Base-by-base conservation (phyloP, 53 echinoderm and acorn worm genomes). In the Arbacia lixula region DNA sequence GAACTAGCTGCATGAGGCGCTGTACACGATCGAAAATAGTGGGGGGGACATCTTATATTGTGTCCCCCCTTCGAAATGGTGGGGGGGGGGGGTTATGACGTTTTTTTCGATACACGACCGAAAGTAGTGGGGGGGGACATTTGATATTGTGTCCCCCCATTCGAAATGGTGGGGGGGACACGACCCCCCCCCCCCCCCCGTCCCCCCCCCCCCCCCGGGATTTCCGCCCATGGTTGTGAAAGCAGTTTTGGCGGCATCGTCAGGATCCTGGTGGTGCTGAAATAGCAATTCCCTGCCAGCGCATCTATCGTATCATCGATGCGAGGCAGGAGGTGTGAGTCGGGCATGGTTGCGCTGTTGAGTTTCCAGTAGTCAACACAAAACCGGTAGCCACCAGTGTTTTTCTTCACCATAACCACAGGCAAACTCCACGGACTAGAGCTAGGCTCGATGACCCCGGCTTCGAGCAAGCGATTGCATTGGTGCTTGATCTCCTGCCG, bases 291-390 rank as follows among this genome's bases (percentile, higher is more conserved):
- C 10, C 94, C 91, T 43, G 91, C 66, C n/a, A 94, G 84, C 22
- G 94, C 85, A 79, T 94, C 88, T 1, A 91, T 65, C 19, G 88
- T 94, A 51, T 94, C 94, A 74, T 94, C 91, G 12, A 88, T 91
- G 43, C 94, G 82, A 2, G 91, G 91, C 0, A 94, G 71, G 4
- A 91, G 94, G 32, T 91, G 91, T 1, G 91, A 88, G 25, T 91
- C 94, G 12, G 84, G 91, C 3, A 76, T 28, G 17, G 94, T 91
- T 0, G 83, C 34, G 35, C 57, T 71, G 61, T 91, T 93, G 5
- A 91, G 53, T 49, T 74, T 78, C 0, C 91, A 52, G 51, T 91
- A 93, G 46, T 93, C 88, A 1, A 90, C 77, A 75, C 90, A 93
- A 57, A 95, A 88, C 0, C 93, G 67, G 60, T 82, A 86, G 0